A percentile compares a stretch with the other conserved stretches of the same genome.
These are phyloP conservation scores for Melanophora roralis DNA, from an alignment of 2,888 invertebrate species.

Conservation along the genomic window DNA sequence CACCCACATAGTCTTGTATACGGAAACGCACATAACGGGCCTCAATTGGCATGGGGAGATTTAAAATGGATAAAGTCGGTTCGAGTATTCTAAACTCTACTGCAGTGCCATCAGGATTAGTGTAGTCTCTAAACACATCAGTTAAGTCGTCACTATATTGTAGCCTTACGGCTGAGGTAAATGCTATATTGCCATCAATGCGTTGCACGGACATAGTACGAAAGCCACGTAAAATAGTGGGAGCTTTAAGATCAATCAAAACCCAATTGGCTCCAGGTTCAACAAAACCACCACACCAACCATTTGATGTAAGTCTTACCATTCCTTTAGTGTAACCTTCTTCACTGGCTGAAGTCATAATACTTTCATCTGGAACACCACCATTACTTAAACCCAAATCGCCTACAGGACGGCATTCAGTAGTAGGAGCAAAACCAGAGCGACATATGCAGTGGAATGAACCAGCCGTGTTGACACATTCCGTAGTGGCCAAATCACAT, in stretches of 20 bases:
- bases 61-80: slow-evolving; percentile 92
- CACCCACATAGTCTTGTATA: slow-evolving; percentile 90
- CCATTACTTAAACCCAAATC: slow-evolving; percentile 89
- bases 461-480: slow-evolving; percentile 92
- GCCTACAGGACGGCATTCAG: slow-evolving; percentile 93
- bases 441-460: slow-evolving; percentile 93
- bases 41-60: slow-evolving; percentile 93
- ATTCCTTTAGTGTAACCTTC: slow-evolving; percentile 89
- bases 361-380: slow-evolving; percentile 93
- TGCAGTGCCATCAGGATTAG: slow-evolving; percentile 94
- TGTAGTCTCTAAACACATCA: slow-evolving; percentile 92
- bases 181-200: slow-evolving; percentile 89
- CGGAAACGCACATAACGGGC: slow-evolving; percentile 91
- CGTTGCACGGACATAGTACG: slow-evolving; percentile 92
- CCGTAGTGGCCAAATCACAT: slow-evolving; percentile 93
- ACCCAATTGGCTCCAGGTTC: slow-evolving; percentile 95
- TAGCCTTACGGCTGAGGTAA: slow-evolving; percentile 90
- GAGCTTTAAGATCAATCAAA: slow-evolving; percentile 90
- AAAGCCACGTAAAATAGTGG: slow-evolving; percentile 92
- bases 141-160: slow-evolving; percentile 93
- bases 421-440: slow-evolving; percentile 88
- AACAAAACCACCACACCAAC: slow-evolving; percentile 93
- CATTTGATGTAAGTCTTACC: slow-evolving; percentile 88
- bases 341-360: slow-evolving; percentile 90
- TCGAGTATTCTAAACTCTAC: slow-evolving; percentile 94